Percentiles rank a stretch among this genome's conserved stretches.
These are phyloP conservation scores for Crenichthys baileyi DNA, from an alignment of 2,797 vertebrate genomes.

Conservation along the genomic window DNA sequence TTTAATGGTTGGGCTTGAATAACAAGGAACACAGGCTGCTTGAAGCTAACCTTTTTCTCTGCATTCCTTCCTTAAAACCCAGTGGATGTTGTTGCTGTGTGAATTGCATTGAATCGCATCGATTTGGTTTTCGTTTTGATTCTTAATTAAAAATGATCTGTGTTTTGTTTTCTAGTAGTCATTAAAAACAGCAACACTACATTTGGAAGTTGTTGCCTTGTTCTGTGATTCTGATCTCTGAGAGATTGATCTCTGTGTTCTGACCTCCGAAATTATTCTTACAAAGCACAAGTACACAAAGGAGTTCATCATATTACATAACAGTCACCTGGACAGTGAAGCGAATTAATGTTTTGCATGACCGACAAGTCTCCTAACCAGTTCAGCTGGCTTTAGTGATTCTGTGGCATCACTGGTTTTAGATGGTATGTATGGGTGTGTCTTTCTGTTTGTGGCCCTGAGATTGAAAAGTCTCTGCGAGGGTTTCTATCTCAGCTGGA, in stretches of 20 bases:
- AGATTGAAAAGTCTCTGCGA: not conserved
- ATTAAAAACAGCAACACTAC: slow-evolving; percentile 11
- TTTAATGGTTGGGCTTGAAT: slow-evolving; percentile 62
- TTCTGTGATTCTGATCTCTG: not conserved
- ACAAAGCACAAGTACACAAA: not conserved
- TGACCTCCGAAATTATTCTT: not conserved
- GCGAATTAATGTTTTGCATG: slow-evolving; percentile 24
- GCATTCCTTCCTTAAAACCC: slow-evolving; percentile 24
- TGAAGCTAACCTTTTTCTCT: slow-evolving; percentile 53
- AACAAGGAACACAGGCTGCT: slow-evolving; percentile 47
- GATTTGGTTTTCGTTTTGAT: not conserved
- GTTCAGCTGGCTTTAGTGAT: slow-evolving; percentile 55
- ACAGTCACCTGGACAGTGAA: not conserved
- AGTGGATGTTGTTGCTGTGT: slow-evolving; percentile 11
- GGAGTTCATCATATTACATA: slow-evolving; percentile 2
- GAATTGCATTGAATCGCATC: not conserved
- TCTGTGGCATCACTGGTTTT: slow-evolving; percentile 15
- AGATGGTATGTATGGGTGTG: slow-evolving; percentile 43
- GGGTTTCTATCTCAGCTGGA: slow-evolving; percentile 6
- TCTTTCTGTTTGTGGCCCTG: not conserved
- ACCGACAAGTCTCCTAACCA: slow-evolving; percentile 53
- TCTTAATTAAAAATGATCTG: slow-evolving; percentile 7
- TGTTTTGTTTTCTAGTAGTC: slow-evolving; percentile 11
- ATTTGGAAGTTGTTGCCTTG: slow-evolving; percentile 1
- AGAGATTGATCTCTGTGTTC: not conserved